Conservation (phyloP, 2,113 vertebrate species). For the Ginglymostoma cirratum region DNA sequence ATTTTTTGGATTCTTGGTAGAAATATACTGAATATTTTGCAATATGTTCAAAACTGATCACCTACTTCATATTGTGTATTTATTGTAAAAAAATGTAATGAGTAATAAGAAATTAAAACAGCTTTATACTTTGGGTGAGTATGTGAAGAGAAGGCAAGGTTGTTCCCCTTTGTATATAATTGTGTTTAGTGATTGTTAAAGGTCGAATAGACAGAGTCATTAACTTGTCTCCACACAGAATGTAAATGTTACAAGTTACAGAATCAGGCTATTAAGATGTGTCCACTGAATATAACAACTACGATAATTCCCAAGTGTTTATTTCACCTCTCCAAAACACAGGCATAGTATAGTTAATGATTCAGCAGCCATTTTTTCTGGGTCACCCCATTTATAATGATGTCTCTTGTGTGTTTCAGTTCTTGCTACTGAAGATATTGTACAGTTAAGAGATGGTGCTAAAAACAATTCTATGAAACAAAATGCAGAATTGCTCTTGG, state of each 20-base stretch:
- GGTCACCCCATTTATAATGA: background rate
- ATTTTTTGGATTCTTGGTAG: too few species aligned
- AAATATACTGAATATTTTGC: background rate
- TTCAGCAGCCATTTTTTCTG: background rate
- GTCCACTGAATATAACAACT: background rate
- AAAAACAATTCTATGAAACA: background rate
- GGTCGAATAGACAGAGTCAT: background rate
- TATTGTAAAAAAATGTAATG: background rate
- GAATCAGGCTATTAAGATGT: conserved; percentile 1
- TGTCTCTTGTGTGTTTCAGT: background rate
- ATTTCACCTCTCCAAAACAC: background rate
- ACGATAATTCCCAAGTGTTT: background rate
- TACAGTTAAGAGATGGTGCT: background rate
- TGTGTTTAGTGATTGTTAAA: background rate
- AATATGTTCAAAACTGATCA: background rate
- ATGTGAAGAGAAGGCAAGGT: background rate
- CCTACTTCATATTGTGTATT: background rate
- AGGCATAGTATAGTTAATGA: background rate
- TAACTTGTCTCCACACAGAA: background rate
- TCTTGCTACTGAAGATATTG: background rate
- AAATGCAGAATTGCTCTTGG: background rate
- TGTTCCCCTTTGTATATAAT: background rate
- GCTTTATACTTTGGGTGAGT: background rate
- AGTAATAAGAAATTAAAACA: conserved; percentile 3
- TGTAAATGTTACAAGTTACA: background rate